phyloP scores from a whole-genome alignment of 2,797 vertebrate genomes.

The Falco columbarius region DNA sequence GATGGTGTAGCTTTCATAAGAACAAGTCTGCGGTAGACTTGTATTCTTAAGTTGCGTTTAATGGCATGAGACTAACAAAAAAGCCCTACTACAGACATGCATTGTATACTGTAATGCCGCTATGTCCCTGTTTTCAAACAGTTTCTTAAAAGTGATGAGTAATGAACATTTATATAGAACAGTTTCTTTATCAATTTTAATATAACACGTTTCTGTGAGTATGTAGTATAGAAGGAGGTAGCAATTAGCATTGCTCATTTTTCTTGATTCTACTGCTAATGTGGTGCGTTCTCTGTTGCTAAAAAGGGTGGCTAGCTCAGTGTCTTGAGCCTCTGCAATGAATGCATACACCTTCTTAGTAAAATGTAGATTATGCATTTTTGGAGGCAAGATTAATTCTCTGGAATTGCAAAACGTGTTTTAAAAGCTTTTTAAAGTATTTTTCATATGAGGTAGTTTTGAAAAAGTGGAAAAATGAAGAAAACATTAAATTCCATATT shows the following conservation, averaged over 20 bases:
- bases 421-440: neutral
- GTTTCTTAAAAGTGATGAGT: neutral
- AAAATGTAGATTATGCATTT: neutral
- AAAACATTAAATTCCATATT: neutral
- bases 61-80: neutral
- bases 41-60: neutral
- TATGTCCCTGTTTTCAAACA: neutral
- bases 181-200: neutral
- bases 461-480: neutral
- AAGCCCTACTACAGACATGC: neutral
- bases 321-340: neutral
- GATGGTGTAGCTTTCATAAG: neutral
- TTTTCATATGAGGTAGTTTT: neutral
- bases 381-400: neutral
- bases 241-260: neutral
- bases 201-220: neutral
- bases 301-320: neutral
- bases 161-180: neutral
- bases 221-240: neutral
- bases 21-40: neutral
- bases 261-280: neutral
- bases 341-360: neutral
- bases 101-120: neutral
- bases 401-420: neutral
- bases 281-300: neutral